Evolutionary conservation across 2,797 vertebrate species (phyloP), one percentile per base, ranked within the genome.

Genomic region (Crenuchus spilurus): DNA sequence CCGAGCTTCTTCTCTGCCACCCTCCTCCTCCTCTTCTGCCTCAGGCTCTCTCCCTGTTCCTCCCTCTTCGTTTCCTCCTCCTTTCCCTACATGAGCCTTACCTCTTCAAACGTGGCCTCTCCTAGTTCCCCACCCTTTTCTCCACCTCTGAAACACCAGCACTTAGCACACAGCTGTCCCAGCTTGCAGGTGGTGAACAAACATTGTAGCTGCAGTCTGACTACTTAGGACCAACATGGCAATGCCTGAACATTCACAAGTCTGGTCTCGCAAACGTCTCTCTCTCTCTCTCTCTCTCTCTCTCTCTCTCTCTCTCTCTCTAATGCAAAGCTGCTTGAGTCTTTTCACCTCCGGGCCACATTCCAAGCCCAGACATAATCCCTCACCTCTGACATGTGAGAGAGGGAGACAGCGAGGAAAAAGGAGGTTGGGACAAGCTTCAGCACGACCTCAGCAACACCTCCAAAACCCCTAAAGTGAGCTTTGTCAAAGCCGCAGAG

Each of bases 301-400:
- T 16, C 49, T 67, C 61, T 82, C 48, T 72, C 70, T 16, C 49
- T 67, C 61, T 82, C 72, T 80, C 75, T 82, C 75, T 70, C 74
- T 76, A 74, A 63, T 42, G n/a, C n/a, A 71, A 76, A 79, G 77
- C 73, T 58, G 61, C 75, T 66, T n/a, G 79, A 89, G 84, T 87
- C 82, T 77, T n/a, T 84, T 88, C 84, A 89, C 79, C 83, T 87
- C 86, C 85, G 81, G 85, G 83, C 84, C 75, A 83, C 87, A 91
- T 92, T 92, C 90, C 88, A 85, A 80, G 86, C 82, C 77, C 84
- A 86, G 83, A 81, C 75, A 88, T 90, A 93, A 93, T 93, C 91
- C 90, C 86, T 91, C 90, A 91, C 89, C 89, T 90, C 83, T 88
- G 87, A 89, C 91, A 88, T 80, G 79, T 58, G 62, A 85, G 67